Evolutionary conservation across 2,888 invertebrate species (phyloP).

Genomic region (Acleris laterana): DNA sequence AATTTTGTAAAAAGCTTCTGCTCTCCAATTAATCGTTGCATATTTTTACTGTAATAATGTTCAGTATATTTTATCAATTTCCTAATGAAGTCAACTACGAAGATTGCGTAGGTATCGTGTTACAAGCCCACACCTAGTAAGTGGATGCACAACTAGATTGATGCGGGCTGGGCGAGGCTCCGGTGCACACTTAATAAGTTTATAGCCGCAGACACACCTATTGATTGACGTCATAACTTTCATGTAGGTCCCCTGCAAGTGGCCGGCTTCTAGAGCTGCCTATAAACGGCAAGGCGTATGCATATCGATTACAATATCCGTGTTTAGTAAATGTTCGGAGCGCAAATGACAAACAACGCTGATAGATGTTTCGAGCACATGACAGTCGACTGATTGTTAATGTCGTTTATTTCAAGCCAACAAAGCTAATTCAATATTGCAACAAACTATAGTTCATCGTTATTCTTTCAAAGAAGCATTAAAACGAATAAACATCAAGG

Average conservation of each 20-base stretch:
- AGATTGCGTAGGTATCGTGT: neutral
- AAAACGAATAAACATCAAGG: too few relatives aligned
- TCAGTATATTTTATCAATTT: neutral
- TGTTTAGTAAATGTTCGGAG: conserved; percentile 19
- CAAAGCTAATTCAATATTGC: neutral
- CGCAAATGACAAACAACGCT: conserved; percentile 13
- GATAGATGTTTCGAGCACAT: conserved; percentile 7
- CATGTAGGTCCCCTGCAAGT: conserved; percentile 35
- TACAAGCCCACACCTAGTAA: neutral
- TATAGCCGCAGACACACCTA: conserved; percentile 47
- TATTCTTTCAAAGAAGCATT: too few relatives aligned
- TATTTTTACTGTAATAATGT: neutral
- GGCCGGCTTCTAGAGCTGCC: conserved; percentile 36
- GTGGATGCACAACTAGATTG: neutral
- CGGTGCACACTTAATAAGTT: conserved; percentile 19
- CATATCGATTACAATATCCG: conserved; percentile 21
- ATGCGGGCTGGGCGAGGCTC: neutral
- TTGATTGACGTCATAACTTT: conserved; percentile 47
- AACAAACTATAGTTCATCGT: too few relatives aligned
- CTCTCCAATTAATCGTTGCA: too few relatives aligned
- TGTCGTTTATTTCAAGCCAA: neutral
- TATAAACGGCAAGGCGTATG: conserved; percentile 14
- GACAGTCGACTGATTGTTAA: conserved; percentile 9
- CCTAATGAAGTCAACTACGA: neutral
- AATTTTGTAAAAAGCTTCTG: too few relatives aligned